A percentile compares a stretch with the other conserved stretches of the same genome.
phyloP scores from a whole-genome alignment of 2,888 invertebrate genomes.

The Agrypnus murinus region DNA sequence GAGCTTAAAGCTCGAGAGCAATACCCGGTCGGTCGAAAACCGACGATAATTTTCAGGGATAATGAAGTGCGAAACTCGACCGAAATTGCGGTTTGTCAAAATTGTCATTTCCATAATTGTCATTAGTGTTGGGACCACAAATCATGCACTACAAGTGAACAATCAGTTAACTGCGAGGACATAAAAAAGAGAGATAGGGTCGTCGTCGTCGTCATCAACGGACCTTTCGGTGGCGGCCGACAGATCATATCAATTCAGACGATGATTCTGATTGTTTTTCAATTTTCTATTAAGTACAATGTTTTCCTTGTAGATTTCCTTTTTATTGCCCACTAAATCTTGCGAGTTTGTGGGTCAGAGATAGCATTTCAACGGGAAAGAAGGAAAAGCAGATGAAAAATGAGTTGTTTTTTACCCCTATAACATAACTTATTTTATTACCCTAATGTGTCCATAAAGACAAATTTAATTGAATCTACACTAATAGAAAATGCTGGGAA shows the following conservation, averaged over 20 bases:
- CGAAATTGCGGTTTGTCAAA: slow-evolving; percentile 22
- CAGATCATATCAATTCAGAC: slow-evolving; percentile 14
- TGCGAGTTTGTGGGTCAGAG: slow-evolving; percentile 14
- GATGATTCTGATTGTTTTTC: slow-evolving; percentile 28
- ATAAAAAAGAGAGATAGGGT: slow-evolving; percentile 17
- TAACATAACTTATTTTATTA: slow-evolving; percentile 16
- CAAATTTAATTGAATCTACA: slow-evolving; percentile 7
- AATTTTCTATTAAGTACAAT: slow-evolving; percentile 29
- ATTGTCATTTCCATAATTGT: slow-evolving; percentile 25
- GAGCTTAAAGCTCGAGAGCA: slow-evolving; percentile 16
- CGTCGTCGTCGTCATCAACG: too few species aligned
- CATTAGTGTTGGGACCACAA: slow-evolving; percentile 17
- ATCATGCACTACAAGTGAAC: slow-evolving; percentile 28
- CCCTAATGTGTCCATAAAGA: not conserved
- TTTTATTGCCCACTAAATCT: slow-evolving; percentile 22
- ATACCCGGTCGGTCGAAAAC: slow-evolving; percentile 9
- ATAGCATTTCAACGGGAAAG: slow-evolving; percentile 20
- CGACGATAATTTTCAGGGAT: slow-evolving; percentile 17
- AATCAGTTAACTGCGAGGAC: not conserved
- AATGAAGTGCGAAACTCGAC: slow-evolving; percentile 26
- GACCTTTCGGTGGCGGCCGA: too few species aligned
- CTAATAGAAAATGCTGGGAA: not conserved
- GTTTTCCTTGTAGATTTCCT: slow-evolving; percentile 26
- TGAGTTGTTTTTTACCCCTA: slow-evolving; percentile 22
- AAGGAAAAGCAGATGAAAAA: slow-evolving; percentile 12